Evolutionary conservation across 2,113 vertebrate species (phyloP), one percentile per base, ranked within the genome.

Genomic region (Peromyscus leucopus): DNA sequence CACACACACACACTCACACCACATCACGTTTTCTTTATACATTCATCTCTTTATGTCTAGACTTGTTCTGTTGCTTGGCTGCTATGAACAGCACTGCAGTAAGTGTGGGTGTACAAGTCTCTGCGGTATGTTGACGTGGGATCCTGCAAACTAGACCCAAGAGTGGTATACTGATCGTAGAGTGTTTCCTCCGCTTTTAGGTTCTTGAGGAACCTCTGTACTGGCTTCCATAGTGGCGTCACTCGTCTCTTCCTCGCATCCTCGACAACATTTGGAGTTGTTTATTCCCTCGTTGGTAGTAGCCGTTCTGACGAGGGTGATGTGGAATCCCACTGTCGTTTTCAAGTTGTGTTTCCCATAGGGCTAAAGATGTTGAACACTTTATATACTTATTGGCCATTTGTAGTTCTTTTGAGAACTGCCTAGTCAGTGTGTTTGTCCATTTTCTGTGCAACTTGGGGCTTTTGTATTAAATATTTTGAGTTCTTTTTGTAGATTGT

Each of bases 1-100:
- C 33, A 2, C 19, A 7, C 51, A 28, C 13, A 8, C 33, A 2
- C 19, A 39, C 13, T 7, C 33, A 2, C 19, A 8, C 51, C 5
- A 0, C 2, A 24, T 57, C 63, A 33, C 17, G 5, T 28, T 46
- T 46, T 17, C 63, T 33, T 48, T 67, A 16, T 21, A 11, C 61
- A 11, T 10, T 11, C 28, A 4, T 67, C 7, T 16, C 26, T 42
- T 31, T 63, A 6, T 21, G 3, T 31, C n/a, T 28, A 46, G 83
- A 39, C 59, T 61, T 24, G 5, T 46, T 15, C 26, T 10, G 0
- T 48, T 21, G 7, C 59, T 67, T 48, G 15, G 26, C 61, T 48
- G 0, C 39, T 12, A 5, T 33, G 83, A 46, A 17, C 22, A 67
- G 26, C 11, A 2, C n/a, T 59, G 22, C n/a, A 84, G 36, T n/a